Base-by-base conservation (phyloP, 2,797 vertebrate genomes). In the Sebastolobus alascanus region DNA sequence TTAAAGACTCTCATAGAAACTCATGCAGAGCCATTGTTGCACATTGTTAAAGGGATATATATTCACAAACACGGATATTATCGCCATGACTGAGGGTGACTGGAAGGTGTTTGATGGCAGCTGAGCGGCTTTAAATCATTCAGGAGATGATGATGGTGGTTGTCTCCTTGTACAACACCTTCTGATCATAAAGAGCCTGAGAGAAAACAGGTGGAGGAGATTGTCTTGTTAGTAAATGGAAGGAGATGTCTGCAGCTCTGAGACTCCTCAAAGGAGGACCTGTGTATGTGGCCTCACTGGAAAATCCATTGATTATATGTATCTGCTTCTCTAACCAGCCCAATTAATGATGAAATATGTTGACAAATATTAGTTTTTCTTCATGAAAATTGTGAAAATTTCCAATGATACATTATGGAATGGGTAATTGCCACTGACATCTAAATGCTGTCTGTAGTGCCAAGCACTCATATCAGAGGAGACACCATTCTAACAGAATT, bases 101-200 rank as follows among this genome's bases (percentile, higher is more conserved):
- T 61, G 54, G 29, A 38, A 59, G 43, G 74, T 80, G 60, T 90
- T 85, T 89, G 75, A 90, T 87, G 79, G 70, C 50, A 22, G 46
- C 67, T 37, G 65, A 80, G 71, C 0, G 20, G 50, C 59, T 83
- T 70, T 87, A 91, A 89, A 86, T 92, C 69, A 83, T 92, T 91
- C 80, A 88, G 60, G 66, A 71, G 63, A 81, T 18, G 67, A 80
- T 69, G 71, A 82, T 38, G 73, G 73, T 54, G 60, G 25, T 43
- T 69, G 68, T 79, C 75, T 77, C 67, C 76, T 69, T 79, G 50
- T 56, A 61, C 46, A 64, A 43, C 67, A 86, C 60, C 72, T 71
- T 79, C n/a, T 79, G 69, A 87, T 90, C 61, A 83, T 74, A 52
- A 79, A 79, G 55, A 69, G 68, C 46, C 58, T 65, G 27, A 78